These are phyloP conservation scores for Hyles lineata DNA, from an alignment of 2,888 invertebrate genomes.

Conservation along the genomic window DNA sequence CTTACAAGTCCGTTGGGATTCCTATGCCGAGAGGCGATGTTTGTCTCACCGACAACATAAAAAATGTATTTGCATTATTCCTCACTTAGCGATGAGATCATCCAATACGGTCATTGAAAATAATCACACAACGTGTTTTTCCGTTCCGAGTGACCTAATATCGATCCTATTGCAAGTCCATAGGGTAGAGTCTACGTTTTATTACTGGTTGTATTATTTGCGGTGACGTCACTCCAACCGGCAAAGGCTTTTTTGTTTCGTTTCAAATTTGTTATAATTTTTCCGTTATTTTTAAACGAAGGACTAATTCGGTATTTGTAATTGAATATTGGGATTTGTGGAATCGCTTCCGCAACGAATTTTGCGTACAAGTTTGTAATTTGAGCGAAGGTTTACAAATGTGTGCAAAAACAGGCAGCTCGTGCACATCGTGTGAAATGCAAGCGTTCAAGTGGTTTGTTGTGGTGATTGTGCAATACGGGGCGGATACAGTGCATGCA, in stretches of 20 bases:
- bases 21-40: neutral
- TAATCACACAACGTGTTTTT: constrained; percentile 24
- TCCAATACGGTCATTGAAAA: constrained; percentile 25
- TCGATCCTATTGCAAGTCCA: constrained; percentile 14
- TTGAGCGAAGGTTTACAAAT: neutral
- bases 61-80: constrained; percentile 25
- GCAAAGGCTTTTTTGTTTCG: constrained; percentile 2
- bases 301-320: neutral
- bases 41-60: constrained; percentile 7
- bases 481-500: constrained; percentile 3
- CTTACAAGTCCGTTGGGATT: neutral
- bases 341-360: neutral
- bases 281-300: constrained; percentile 17
- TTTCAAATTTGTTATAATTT: neutral
- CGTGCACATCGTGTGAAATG: neutral
- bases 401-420: constrained; percentile 16
- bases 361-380: neutral
- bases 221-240: constrained; percentile 12
- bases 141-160: constrained; percentile 5
- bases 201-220: neutral
- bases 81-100: constrained; percentile 24
- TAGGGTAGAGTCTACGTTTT: neutral
- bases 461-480: neutral
- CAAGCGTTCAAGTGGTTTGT: neutral
- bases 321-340: neutral